phyloP scores from a whole-genome alignment of 2,888 invertebrate genomes.

The Camptogramma bilineatum region DNA sequence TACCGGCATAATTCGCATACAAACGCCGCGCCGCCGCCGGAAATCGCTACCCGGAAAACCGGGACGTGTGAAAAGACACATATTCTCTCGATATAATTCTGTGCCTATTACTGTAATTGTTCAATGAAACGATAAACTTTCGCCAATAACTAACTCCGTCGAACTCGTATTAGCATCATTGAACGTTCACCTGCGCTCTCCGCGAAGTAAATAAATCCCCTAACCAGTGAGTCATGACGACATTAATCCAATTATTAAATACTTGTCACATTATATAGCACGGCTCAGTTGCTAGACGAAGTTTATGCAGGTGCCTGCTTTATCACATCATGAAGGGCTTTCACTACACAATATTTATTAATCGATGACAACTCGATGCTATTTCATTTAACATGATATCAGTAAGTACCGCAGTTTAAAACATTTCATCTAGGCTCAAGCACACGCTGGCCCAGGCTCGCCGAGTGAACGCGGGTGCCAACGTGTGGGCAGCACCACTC shows the following conservation, averaged over 20 bases:
- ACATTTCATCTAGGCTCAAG: too few species aligned
- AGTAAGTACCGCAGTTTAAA: too few species aligned
- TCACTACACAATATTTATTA: neutral
- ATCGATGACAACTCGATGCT: neutral
- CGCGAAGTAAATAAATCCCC: constrained; percentile 5
- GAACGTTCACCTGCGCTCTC: constrained; percentile 20
- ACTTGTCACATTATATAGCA: constrained; percentile 7
- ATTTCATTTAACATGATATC: too few species aligned
- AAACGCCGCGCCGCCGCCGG: too few species aligned
- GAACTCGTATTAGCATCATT: neutral
- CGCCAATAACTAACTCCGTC: neutral
- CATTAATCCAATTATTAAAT: constrained; percentile 30
- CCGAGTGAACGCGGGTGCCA: too few species aligned
- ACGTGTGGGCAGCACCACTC: too few species aligned
- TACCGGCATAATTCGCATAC: too few species aligned
- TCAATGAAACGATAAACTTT: neutral
- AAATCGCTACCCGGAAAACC: too few species aligned
- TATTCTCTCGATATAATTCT: too few species aligned
- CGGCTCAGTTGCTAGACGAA: constrained; percentile 11
- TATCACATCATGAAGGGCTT: constrained; percentile 4
- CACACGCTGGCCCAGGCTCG: too few species aligned
- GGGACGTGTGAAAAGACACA: too few species aligned
- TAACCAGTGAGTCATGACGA: constrained; percentile 11
- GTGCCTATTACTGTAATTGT: too few species aligned
- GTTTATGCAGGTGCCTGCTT: constrained; percentile 27